Evolutionary conservation across 2,797 vertebrate genomes (phyloP), one percentile per base, ranked within the genome.

Genomic region (Argya squamiceps): DNA sequence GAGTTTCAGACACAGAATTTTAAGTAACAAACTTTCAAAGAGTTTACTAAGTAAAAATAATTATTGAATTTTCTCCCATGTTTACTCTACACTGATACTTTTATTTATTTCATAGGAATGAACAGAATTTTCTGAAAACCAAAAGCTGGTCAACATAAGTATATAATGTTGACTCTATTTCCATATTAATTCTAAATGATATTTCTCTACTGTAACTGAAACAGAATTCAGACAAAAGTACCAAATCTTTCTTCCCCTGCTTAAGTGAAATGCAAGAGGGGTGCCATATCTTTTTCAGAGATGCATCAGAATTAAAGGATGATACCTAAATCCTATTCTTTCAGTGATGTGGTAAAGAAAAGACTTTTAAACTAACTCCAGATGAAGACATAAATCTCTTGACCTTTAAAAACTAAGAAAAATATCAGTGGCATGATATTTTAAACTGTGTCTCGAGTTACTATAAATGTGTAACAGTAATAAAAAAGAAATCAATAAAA

Each of bases 401-500:
- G 56, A 83, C 73, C 52, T 91, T 88, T 85, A 77, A 91, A 91
- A 89, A 43, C 8, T 30, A 50, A 73, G 59, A 82, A 89, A 92
- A 93, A 44, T n/a, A 65, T 71, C 68, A 55, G 44, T 43, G 44
- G 29, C n/a, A 29, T 17, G 36, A 13, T 86, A 88, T 76, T 92
- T 83, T 81, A 69, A 81, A 76, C 27, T 30, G 26, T 47, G 36
- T 85, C 49, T 77, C 32, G 77, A 68, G 30, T 88, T 83, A 77
- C 76, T 53, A 52, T 34, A 71, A 81, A 68, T 27, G 17, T 60
- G 58, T 64, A 74, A 32, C 23, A 63, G 86, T 84, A 78, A 79
- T 71, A 84, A 86, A 89, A 82, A 91, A 75, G 4, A 86, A 86
- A 90, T 56, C 49, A 89, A 47, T 83, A 60, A 59, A 90, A 90